These are phyloP conservation scores for Hypotaenidia okinawae DNA, from an alignment of 2,797 vertebrate species.

Conservation along the genomic window DNA sequence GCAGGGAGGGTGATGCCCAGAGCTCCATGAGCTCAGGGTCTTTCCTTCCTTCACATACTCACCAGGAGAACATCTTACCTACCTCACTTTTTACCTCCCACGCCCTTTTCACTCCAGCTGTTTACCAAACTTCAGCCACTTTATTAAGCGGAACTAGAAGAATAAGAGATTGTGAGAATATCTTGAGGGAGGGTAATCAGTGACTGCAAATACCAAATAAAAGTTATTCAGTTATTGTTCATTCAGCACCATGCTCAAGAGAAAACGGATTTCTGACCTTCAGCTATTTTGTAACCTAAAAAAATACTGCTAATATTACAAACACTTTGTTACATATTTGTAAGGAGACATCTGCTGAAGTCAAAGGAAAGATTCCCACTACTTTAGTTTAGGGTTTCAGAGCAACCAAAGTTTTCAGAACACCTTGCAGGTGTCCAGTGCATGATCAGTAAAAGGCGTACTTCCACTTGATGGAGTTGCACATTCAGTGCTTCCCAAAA, in stretches of 20 bases:
- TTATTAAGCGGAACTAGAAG: not conserved
- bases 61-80: not conserved
- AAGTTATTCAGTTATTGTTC: constrained; percentile 32
- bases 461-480: not conserved
- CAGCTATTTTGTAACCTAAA: not conserved
- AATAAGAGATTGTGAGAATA: not conserved
- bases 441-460: not conserved
- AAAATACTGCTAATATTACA: not conserved
- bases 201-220: not conserved
- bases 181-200: not conserved
- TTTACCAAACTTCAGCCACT: not conserved
- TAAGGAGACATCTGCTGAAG: not conserved
- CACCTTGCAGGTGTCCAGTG: not conserved
- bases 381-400: not conserved
- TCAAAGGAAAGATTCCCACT: not conserved
- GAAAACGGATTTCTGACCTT: constrained; percentile 15
- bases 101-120: not conserved
- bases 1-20: not conserved
- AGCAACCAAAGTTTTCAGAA: not conserved
- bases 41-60: not conserved
- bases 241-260: not conserved
- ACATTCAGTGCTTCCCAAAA: not conserved
- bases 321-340: not conserved
- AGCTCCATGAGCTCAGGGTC: not conserved
- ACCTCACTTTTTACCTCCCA: not conserved